Evolutionary conservation across 2,797 vertebrate genomes (phyloP), one percentile per base, ranked within the genome.

Genomic region (Discoglossus pictus): DNA sequence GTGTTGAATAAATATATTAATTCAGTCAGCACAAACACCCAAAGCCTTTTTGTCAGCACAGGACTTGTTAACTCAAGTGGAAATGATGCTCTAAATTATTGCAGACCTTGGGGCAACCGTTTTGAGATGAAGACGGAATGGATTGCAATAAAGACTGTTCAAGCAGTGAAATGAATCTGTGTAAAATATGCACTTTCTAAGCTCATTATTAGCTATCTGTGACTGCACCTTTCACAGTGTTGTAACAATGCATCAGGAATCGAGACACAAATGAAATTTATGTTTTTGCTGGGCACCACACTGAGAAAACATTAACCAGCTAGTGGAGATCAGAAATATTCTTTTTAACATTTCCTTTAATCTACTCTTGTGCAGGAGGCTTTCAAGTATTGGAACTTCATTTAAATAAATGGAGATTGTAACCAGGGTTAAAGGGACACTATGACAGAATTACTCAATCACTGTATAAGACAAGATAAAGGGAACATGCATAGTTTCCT

Each of bases 51-150:
- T 63, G 67, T 70, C 67, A 70, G 51, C 59, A 56, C 16, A 47
- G 15, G 35, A 56, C 51, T 70, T 69, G 58, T 61, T 56, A 62
- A 63, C 51, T 63, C 51, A 70, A 56, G 67, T 62, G 60, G 43
- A 70, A 63, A 62, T 70, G 43, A 70, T 63, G 43, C 43, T 55
- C 35, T 56, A 63, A 63, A 56, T 70, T 48, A 70, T 63, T 56
- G 36, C 24, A 62, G 51, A 70, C 59, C 67, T 70, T 55, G 51
- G 67, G 59, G 60, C 67, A 70, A 52, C 31, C 46, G 43, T 56
- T 70, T 64, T 43, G 46, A 50, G 60, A 58, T 71, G 53, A 63
- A 59, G 52, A 71, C 11, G 46, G 52, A 71, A 71, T 36, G 60
- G 44, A 51, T 53, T 64, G 53, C 53, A 42, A 52, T 71, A 71